Base-by-base conservation (phyloP, 1,140 invertebrate species). In the Zeugodacus cucurbitae region DNA sequence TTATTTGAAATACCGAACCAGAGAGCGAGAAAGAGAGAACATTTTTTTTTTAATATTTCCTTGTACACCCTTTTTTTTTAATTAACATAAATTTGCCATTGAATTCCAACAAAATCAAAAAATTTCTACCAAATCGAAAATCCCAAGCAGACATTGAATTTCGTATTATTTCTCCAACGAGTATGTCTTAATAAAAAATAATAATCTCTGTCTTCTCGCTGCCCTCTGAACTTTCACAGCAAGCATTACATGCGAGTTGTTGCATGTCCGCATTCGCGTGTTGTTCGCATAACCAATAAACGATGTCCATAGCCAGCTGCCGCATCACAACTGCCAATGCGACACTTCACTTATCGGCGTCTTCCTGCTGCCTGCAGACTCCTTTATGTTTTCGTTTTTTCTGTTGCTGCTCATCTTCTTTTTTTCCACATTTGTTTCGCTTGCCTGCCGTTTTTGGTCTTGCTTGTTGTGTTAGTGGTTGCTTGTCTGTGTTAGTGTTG, bases 231-330 rank as follows among this genome's bases (percentile, higher is more conserved):
- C 48, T 54, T 54, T 17, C 48, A 20, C 48, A 17, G 26, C 34
- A 41, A 7, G 34, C 34, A 17, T 74, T 41, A 74, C 32, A 34
- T 74, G 41, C 17, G 34, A 41, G 37, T 41, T 74, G 70, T n/a
- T 74, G 70, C 70, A 74, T 74, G 22, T 74, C 70, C 20, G 70
- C 70, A 74, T 74, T n/a, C 32, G 17, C 70, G 32, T 74, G 48
- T 54, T 54, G 70, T 41, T 74, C 20, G 32, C 70, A 37, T 41
- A 74, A 74, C 70, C 70, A 74, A 67, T 67, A 67, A 67, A 74
- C 70, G 26, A 7, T 41, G 70, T 41, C 20, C 26, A 41, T 22
- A n/a, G 70, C 70, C 70, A 74, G 41, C 34, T 20, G 70, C 70
- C n/a, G 17, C 70, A 41, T 74, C 37, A 20, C 70, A 41, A 74